phyloP scores from a whole-genome alignment of 2,113 vertebrate species.

The Andinoacara biseriatus region DNA sequence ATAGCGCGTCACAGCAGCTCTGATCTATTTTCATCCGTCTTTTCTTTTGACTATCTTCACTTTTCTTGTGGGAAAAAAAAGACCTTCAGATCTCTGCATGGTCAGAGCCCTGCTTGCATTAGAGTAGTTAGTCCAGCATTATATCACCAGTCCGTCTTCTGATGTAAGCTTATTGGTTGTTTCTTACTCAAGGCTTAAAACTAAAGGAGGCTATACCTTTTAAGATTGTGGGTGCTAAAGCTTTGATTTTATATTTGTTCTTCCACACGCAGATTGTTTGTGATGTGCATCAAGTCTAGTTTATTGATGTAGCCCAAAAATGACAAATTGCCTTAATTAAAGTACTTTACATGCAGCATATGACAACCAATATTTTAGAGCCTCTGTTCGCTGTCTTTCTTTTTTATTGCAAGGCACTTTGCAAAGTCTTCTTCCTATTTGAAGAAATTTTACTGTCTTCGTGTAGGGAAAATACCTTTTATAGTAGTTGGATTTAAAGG shows the following conservation, averaged over 20 bases:
- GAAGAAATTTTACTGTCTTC: no score
- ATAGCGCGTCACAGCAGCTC: background rate
- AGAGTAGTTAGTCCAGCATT: background rate
- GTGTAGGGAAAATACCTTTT: no score
- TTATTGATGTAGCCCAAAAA: background rate
- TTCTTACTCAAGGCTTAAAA: background rate
- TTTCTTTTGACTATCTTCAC: background rate
- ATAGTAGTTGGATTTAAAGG: background rate
- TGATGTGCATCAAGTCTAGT: background rate
- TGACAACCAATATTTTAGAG: background rate
- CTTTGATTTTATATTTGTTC: constrained; percentile 1
- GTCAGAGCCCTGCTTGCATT: background rate
- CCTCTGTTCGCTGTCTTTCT: background rate
- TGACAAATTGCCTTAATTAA: constrained; percentile 11
- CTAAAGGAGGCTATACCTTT: background rate
- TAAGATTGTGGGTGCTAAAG: background rate
- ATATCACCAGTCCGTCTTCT: background rate
- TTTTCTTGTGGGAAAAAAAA: background rate
- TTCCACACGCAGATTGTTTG: background rate
- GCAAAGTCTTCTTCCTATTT: no score
- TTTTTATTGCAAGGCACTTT: constrained; percentile 8
- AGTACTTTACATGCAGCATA: background rate
- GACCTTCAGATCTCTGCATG: background rate
- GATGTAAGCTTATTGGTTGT: background rate
- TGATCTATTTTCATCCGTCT: constrained; percentile 8